Evolutionary conservation across 2,797 vertebrate genomes (phyloP).

Genomic region (Ptychadena robeensis): DNA sequence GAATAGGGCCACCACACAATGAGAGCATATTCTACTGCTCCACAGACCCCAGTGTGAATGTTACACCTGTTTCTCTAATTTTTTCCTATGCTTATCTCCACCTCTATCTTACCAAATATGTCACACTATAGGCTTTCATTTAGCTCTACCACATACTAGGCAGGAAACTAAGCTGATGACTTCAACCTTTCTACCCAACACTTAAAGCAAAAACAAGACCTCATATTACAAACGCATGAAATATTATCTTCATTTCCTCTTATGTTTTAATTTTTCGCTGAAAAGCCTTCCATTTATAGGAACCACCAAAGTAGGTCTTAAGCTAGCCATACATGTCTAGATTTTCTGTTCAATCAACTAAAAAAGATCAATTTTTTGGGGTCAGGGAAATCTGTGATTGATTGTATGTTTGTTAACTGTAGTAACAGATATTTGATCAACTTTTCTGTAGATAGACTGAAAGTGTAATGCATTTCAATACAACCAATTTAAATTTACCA

Average conservation of each 20-base stretch:
- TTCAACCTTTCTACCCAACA: slow-evolving; percentile 22
- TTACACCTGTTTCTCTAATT: slow-evolving; percentile 61
- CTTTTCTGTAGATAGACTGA: no score
- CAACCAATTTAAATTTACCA: no score
- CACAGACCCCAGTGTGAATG: background rate
- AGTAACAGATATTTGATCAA: no score
- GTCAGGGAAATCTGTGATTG: no score
- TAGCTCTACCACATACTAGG: background rate
- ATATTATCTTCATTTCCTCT: background rate
- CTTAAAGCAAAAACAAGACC: slow-evolving; percentile 35
- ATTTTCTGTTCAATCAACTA: no score
- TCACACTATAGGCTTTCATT: slow-evolving; percentile 58
- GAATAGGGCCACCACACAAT: background rate
- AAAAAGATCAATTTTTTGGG: no score
- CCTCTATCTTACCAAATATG: slow-evolving; percentile 64
- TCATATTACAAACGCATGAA: background rate
- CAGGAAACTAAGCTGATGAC: slow-evolving; percentile 52
- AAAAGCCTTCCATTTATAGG: background rate
- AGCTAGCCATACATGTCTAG: no score
- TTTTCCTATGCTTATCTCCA: slow-evolving; percentile 53
- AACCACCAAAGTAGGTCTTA: background rate
- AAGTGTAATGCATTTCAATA: no score
- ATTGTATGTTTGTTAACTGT: no score
- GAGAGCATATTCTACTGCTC: background rate
- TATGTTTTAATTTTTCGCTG: background rate